phyloP scores from a whole-genome alignment of 1,140 invertebrate genomes.

The Bombus superbus region DNA sequence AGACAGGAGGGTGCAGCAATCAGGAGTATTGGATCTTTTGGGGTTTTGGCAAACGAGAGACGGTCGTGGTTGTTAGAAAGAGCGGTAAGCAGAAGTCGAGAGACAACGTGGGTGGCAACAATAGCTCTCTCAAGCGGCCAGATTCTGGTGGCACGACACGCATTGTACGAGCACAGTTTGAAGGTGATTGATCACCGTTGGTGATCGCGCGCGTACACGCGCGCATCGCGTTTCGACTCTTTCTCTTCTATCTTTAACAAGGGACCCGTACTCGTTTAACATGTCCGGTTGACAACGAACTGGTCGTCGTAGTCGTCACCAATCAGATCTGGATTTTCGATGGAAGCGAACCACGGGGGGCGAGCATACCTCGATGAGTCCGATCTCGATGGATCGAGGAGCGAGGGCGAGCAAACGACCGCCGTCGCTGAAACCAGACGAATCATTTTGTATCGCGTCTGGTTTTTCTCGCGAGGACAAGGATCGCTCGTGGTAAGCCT shows the following conservation, averaged over 20 bases:
- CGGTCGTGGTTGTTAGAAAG: background rate
- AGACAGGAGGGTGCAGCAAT: background rate
- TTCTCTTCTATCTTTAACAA: slow-evolving; percentile 41
- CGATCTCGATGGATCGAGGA: slow-evolving; percentile 62
- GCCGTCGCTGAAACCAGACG: background rate
- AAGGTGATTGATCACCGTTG: slow-evolving; percentile 70
- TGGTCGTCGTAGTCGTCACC: slow-evolving; percentile 41
- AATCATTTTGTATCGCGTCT: background rate
- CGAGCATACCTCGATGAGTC: slow-evolving; percentile 36
- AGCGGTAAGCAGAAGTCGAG: slow-evolving; percentile 37
- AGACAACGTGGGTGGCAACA: slow-evolving; percentile 76
- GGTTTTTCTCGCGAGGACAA: background rate
- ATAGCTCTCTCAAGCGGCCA: slow-evolving; percentile 69
- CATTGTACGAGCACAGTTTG: slow-evolving; percentile 69
- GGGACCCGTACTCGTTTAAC: slow-evolving; percentile 41
- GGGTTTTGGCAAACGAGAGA: slow-evolving; percentile 24
- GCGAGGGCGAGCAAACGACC: slow-evolving; percentile 21
- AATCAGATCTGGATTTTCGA: slow-evolving; percentile 66
- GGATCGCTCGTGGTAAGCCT: background rate
- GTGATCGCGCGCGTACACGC: slow-evolving; percentile 66
- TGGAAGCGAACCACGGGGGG: slow-evolving; percentile 61
- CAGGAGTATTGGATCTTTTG: slow-evolving; percentile 4
- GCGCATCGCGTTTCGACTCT: slow-evolving; percentile 22
- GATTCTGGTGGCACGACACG: slow-evolving; percentile 71
- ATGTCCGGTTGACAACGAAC: slow-evolving; percentile 53